Percentiles rank a stretch among this genome's conserved stretches.
phyloP scores from a whole-genome alignment of 2,797 vertebrate species.

The Lagocephalus sceleratus region DNA sequence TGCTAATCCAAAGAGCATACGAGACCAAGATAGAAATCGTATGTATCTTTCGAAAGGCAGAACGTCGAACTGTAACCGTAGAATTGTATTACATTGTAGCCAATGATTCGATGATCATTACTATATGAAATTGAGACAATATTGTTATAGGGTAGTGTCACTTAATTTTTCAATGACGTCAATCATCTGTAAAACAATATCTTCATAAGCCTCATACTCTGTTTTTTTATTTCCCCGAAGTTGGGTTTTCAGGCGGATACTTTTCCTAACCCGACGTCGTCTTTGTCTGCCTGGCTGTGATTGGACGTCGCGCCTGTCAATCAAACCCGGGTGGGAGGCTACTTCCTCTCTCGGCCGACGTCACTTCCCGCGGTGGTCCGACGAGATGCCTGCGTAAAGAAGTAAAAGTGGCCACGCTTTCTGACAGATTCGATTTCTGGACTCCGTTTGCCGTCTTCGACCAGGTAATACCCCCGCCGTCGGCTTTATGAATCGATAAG shows the following conservation, averaged over 20 bases:
- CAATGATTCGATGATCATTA: too few relatives aligned
- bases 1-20: conserved; percentile 26
- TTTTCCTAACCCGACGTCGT: conserved; percentile 9
- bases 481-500: background rate
- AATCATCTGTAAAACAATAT: too few relatives aligned
- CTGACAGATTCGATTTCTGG: conserved; percentile 19
- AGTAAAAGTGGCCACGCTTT: conserved; percentile 52
- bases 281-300: accelerated
- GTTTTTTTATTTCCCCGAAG: accelerated
- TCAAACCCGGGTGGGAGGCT: background rate
- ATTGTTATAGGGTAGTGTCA: too few relatives aligned
- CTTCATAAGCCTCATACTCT: conserved; percentile 8
- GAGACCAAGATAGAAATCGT: background rate
- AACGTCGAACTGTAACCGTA: too few relatives aligned
- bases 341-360: background rate
- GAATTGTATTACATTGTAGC: too few relatives aligned
- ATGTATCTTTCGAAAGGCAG: background rate
- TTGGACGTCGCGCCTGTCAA: conserved; percentile 13
- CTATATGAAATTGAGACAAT: too few relatives aligned
- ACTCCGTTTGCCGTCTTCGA: background rate
- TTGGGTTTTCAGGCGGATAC: background rate
- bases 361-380: conserved; percentile 51
- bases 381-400: conserved; percentile 26
- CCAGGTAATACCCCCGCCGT: conserved; percentile 8
- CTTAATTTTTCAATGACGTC: too few relatives aligned